phyloP scores from a whole-genome alignment of 64 coral and sea anemone genomes.

The Montipora foliosa region DNA sequence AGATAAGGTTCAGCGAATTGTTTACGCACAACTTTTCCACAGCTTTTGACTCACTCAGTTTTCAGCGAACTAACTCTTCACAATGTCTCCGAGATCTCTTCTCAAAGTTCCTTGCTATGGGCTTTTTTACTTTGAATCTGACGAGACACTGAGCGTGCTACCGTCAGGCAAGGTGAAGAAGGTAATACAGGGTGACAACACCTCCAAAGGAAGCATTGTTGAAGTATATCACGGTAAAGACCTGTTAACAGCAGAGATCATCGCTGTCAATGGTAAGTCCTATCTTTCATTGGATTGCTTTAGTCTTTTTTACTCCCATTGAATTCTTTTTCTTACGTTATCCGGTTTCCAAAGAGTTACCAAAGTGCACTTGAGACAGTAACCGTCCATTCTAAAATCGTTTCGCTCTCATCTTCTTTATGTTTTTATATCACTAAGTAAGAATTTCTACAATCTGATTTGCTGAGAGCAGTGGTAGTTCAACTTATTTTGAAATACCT shows the following conservation, averaged over 20 bases:
- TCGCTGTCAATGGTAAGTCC: constrained; percentile 28
- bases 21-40: not conserved
- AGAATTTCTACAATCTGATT: too few relatives aligned
- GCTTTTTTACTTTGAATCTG: not conserved
- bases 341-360: not conserved
- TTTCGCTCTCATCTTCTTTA: too few relatives aligned
- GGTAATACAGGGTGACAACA: constrained; percentile 12
- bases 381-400: too few relatives aligned
- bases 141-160: not conserved
- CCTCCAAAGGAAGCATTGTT: constrained; percentile 1
- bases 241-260: not conserved
- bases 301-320: not conserved
- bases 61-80: not conserved
- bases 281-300: not conserved
- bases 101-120: not conserved
- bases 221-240: not conserved
- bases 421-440: too few relatives aligned
- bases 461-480: too few relatives aligned
- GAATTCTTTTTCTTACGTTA: not conserved
- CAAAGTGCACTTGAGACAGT: not conserved
- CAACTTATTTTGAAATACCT: too few relatives aligned
- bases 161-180: not conserved
- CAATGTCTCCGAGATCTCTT: not conserved
- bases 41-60: not conserved
- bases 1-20: not conserved